A percentile compares a stretch with the other conserved stretches of the same genome.
phyloP scores from a whole-genome alignment of 2,797 vertebrate genomes.

The Bradypodion pumilum region DNA sequence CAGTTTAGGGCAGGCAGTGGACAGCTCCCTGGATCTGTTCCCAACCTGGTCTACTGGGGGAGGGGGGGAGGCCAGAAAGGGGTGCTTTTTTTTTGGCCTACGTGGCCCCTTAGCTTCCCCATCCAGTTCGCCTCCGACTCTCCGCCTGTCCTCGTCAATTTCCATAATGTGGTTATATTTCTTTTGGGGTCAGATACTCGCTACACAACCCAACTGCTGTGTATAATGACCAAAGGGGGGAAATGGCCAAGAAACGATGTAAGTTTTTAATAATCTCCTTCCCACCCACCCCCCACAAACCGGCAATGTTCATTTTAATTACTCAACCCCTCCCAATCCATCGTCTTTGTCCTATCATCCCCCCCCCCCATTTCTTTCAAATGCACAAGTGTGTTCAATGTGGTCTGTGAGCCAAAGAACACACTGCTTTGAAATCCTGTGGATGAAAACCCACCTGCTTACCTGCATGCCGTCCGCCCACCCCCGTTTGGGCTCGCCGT shows the following conservation, averaged over 20 bases:
- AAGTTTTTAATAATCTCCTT: too few species aligned
- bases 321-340: neutral
- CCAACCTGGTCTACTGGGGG: neutral
- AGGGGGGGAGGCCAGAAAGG: neutral
- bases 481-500: neutral
- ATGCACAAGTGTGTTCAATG: neutral
- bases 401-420: neutral
- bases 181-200: constrained; percentile 66
- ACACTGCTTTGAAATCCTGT: neutral
- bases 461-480: neutral
- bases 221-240: constrained; percentile 68
- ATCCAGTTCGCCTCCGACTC: constrained; percentile 48
- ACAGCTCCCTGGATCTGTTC: constrained; percentile 7
- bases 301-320: neutral
- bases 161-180: constrained; percentile 62
- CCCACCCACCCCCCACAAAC: too few species aligned
- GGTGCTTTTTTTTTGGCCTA: constrained; percentile 43
- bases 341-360: neutral
- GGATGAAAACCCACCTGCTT: neutral
- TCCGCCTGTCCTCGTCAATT: constrained; percentile 18
- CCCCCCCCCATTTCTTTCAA: neutral
- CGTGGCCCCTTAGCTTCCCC: constrained; percentile 44
- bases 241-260: constrained; percentile 67
- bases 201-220: constrained; percentile 63
- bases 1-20: constrained; percentile 6